phyloP scores from a whole-genome alignment of 2,797 vertebrate genomes.

The Mallotus villosus region DNA sequence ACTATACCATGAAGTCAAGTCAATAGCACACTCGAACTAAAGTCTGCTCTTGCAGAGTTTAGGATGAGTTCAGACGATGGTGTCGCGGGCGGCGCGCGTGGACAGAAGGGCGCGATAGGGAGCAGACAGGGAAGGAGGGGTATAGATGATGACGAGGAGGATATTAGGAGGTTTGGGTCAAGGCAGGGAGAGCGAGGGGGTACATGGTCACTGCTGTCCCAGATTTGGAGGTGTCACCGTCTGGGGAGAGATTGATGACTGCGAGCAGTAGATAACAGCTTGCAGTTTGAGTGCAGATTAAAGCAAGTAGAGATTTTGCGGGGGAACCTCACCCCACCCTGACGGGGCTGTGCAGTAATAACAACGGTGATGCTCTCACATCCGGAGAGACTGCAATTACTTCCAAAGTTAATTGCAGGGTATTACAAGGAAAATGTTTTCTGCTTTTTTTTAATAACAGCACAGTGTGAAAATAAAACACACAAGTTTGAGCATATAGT shows the following conservation, averaged over 20 bases:
- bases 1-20: too few species aligned
- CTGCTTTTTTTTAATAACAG: not conserved
- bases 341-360: conserved; percentile 39
- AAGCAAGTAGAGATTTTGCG: conserved; percentile 56
- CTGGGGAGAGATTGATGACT: conserved; percentile 67
- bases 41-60: too few species aligned
- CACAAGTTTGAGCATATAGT: not conserved
- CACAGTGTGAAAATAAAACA: not conserved
- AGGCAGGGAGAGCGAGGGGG: conserved; percentile 33
- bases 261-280: conserved; percentile 65
- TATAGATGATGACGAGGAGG: conserved; percentile 35
- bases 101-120: conserved; percentile 2
- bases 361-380: conserved; percentile 42
- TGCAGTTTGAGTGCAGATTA: conserved; percentile 57
- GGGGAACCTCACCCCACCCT: conserved; percentile 50
- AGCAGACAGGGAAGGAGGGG: conserved; percentile 20
- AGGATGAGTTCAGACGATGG: not conserved
- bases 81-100: too few species aligned
- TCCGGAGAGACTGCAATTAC: conserved; percentile 55
- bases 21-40: too few species aligned
- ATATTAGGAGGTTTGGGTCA: conserved; percentile 40
- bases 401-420: conserved; percentile 59
- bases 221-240: conserved; percentile 66
- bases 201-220: conserved; percentile 51
- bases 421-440: conserved; percentile 46